Base-by-base conservation (phyloP, 2,797 vertebrate species). In the Hybognathus amarus region DNA sequence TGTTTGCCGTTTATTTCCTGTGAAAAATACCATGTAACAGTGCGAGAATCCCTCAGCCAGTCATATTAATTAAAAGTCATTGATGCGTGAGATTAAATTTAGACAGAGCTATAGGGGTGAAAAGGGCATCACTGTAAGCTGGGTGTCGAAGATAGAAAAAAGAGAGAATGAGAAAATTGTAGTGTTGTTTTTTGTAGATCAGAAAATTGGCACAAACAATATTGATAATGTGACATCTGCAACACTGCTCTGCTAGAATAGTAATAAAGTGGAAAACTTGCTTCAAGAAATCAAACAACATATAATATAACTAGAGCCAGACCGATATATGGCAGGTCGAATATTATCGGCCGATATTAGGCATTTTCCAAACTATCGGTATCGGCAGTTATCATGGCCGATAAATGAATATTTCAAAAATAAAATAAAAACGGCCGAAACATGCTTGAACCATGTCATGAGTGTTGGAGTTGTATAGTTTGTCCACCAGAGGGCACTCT, bases 81-180 rank as follows among this genome's bases (percentile, higher is more conserved):
- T 18, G 85, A 83, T 86, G 88, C 83, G 5, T 86, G 88, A 87
- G 80, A 89, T 87, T 85, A 85, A 89, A 85, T 89, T n/a, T 86
- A 87, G 73, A 84, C 77, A 76, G 82, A 86, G 84, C 82, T 75
- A 76, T 75, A 76, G 74, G 67, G 83, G 83, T 85, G 83, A 85
- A 87, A 82, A 71, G 73, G 75, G 78, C 79, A 85, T 84, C 67
- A 71, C 52, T 64, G 54, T 64, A 80, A 42, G n/a, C 59, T 84
- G 20, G 61, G 59, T 67, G 64, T 5, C 1, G 38, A n/a, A 42
- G 36, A 54, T 20, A 56, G 33, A 74, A 42, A n/a, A 30, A 59
- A 78, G 45, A 73, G 40, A 63, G 47, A 77, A 77, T 38, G n/a
- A 20, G 33, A 56, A 73, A 70, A 64, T 5, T 22, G 56, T 45